These are phyloP conservation scores for Hyphantria cunea DNA, from an alignment of 1,140 invertebrate species.

Conservation along the genomic window DNA sequence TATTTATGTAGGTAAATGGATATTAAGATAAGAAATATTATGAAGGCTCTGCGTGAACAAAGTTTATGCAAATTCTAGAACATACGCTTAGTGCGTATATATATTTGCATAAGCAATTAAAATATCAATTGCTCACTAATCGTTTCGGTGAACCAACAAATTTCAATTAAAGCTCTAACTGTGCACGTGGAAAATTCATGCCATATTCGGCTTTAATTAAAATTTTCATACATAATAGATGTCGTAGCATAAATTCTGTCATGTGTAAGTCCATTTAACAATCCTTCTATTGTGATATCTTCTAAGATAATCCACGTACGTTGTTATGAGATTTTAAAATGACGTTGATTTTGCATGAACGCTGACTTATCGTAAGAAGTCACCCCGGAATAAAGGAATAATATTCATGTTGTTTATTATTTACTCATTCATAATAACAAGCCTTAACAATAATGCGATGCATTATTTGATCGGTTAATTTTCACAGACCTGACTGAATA, in stretches of 20 bases:
- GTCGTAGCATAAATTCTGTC: conserved; percentile 18
- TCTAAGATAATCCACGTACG: neutral
- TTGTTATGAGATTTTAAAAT: neutral
- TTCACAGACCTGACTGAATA: conserved; percentile 25
- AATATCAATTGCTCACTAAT: conserved; percentile 57
- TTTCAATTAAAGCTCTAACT: conserved; percentile 55
- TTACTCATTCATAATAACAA: no score
- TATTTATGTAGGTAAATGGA: conserved; percentile 20
- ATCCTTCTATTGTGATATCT: neutral
- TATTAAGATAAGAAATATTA: conserved; percentile 4
- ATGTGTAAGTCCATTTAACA: conserved; percentile 8
- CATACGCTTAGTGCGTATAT: conserved; percentile 10
- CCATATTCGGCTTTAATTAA: conserved; percentile 43
- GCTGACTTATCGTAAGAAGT: neutral
- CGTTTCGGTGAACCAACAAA: conserved; percentile 48
- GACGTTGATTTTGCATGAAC: neutral
- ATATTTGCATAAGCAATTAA: conserved; percentile 43
- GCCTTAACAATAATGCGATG: no score
- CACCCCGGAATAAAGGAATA: conserved; percentile 2
- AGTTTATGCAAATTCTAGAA: conserved; percentile 8
- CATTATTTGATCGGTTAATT: conserved; percentile 29
- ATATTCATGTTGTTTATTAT: conserved; percentile 14
- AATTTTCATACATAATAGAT: conserved; percentile 36
- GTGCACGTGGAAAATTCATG: conserved; percentile 47
- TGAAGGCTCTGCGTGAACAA: conserved; percentile 1